These are phyloP conservation scores for Aricia agestis DNA, from an alignment of 1,140 invertebrate genomes.

Conservation along the genomic window DNA sequence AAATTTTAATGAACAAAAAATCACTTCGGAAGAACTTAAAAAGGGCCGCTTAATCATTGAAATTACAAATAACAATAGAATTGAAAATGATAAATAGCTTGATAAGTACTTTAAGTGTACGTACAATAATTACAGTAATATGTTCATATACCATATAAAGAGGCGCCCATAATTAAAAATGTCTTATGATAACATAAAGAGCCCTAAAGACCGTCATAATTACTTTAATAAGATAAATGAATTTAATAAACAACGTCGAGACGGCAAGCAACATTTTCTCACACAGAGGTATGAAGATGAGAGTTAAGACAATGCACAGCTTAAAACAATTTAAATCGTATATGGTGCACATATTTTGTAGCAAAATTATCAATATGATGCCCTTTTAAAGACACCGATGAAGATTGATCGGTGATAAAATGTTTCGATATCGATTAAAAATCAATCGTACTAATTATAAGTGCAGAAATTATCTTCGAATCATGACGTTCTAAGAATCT, in stretches of 20 bases:
- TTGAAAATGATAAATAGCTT: not conserved
- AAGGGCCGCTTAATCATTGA: not conserved
- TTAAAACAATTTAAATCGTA: constrained; percentile 3
- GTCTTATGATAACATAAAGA: constrained; percentile 10
- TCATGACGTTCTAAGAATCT: too few species aligned
- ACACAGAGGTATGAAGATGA: constrained; percentile 5
- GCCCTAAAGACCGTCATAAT: not conserved
- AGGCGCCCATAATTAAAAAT: constrained; percentile 7
- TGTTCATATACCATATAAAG: not conserved
- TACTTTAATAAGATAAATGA: constrained; percentile 14
- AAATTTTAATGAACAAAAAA: too few species aligned
- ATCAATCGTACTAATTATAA: too few species aligned
- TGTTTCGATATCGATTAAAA: not conserved
- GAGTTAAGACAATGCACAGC: not conserved
- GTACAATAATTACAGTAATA: constrained; percentile 8
- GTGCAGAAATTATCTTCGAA: too few species aligned
- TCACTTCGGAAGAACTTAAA: not conserved
- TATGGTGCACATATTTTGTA: not conserved
- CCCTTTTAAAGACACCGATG: not conserved
- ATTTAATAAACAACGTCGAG: constrained; percentile 2
- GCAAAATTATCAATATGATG: not conserved
- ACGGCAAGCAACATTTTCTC: constrained; percentile 13
- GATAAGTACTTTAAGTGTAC: not conserved
- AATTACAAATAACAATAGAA: not conserved
- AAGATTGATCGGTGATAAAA: not conserved